Conservation (phyloP, 2,888 invertebrate species). For the Drosophila yooni region DNA sequence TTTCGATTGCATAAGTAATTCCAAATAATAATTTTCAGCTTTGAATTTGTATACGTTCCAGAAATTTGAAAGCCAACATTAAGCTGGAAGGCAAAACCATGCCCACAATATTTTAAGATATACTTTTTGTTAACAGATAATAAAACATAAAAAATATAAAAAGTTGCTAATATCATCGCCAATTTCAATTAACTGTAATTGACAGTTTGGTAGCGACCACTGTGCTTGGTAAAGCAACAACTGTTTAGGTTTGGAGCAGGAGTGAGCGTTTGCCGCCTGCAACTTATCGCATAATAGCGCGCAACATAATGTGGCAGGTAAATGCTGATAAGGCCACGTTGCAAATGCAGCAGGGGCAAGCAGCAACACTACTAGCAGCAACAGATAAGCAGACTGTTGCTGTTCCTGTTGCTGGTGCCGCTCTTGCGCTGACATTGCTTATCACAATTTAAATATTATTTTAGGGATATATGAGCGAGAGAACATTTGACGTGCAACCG, state of each 20-base stretch:
- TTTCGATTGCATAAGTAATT: neutral
- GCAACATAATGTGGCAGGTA: constrained; percentile 64
- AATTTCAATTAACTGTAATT: neutral
- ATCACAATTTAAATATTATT: constrained; percentile 79
- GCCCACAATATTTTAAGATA: neutral
- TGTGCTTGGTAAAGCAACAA: constrained; percentile 6
- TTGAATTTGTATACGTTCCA: neutral
- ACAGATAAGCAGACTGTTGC: constrained; percentile 59
- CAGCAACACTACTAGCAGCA: neutral
- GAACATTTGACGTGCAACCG: constrained; percentile 43
- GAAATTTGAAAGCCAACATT: neutral
- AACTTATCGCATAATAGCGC: constrained; percentile 40
- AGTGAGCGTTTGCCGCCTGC: constrained; percentile 23
- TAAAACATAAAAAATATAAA: neutral
- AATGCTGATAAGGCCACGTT: constrained; percentile 49
- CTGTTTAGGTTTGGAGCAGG: neutral
- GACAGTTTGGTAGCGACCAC: neutral
- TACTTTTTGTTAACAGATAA: neutral
- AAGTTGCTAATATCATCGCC: neutral
- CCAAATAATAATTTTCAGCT: neutral
- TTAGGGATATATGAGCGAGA: constrained; percentile 65
- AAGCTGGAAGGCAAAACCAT: neutral
- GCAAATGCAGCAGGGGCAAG: constrained; percentile 9
- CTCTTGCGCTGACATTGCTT: constrained; percentile 54
- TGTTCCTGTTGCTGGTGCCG: constrained; percentile 19